phyloP scores from a whole-genome alignment of 2,113 vertebrate genomes.

The Mormyrus lacerda region DNA sequence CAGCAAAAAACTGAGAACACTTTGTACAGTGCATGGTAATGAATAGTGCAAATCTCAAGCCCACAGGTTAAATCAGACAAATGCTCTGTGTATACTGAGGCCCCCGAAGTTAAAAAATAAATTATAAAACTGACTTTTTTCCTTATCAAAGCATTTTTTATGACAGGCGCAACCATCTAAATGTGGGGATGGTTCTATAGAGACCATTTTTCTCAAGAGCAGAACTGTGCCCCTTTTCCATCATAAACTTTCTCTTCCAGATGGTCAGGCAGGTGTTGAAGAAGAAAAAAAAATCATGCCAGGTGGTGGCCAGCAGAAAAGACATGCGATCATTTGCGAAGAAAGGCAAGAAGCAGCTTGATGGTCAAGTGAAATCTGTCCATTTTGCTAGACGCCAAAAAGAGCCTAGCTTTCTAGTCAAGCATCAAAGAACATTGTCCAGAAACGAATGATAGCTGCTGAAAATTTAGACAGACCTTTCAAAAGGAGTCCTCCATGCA shows the following conservation, averaged over 20 bases:
- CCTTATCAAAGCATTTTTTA: not conserved
- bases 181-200: not conserved
- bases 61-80: not conserved
- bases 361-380: constrained; percentile 4
- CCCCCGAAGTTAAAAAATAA: not conserved
- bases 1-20: not conserved
- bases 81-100: not conserved
- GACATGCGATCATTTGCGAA: not conserved
- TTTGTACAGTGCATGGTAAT: not conserved
- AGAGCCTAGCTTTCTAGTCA: not conserved
- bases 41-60: not conserved
- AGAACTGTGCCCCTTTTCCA: not conserved
- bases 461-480: not conserved
- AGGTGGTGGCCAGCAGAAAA: not conserved
- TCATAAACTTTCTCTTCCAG: not conserved
- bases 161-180: not conserved
- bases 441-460: not conserved
- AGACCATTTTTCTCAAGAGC: not conserved
- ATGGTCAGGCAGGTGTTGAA: not conserved
- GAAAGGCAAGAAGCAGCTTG: not conserved
- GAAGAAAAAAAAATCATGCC: not conserved
- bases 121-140: not conserved
- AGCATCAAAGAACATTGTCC: not conserved
- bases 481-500: not conserved
- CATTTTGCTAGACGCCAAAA: not conserved